Percentiles rank a stretch among this genome's conserved stretches.
These are phyloP conservation scores for Drosophila kuntzei DNA, from an alignment of 2,888 invertebrate species.

Conservation along the genomic window DNA sequence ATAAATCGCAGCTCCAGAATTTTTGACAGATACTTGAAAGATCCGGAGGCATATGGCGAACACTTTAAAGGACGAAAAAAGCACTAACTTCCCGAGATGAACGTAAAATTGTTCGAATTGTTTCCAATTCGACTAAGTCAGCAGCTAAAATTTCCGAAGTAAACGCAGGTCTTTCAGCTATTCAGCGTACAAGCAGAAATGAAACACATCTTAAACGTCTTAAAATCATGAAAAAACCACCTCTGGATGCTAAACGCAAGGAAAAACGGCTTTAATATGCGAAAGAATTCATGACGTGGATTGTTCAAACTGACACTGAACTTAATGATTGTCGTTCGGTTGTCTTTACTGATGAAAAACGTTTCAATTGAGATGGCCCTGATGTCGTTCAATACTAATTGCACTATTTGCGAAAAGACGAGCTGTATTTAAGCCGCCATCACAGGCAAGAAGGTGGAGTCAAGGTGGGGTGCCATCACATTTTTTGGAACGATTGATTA, in stretches of 20 bases:
- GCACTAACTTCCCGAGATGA: conserved; percentile 3
- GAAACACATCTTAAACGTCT: conserved; percentile 12
- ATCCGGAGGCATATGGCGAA: conserved; percentile 29
- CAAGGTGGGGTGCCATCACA: neutral
- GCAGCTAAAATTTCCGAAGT: conserved; percentile 21
- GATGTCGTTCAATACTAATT: conserved; percentile 18
- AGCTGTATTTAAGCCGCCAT: conserved; percentile 26
- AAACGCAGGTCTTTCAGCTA: conserved; percentile 25
- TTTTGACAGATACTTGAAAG: conserved; percentile 33
- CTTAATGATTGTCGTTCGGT: conserved; percentile 19
- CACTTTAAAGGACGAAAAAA: conserved; percentile 18
- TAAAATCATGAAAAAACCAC: conserved; percentile 17
- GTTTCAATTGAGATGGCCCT: neutral
- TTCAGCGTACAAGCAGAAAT: conserved; percentile 26
- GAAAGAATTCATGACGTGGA: conserved; percentile 33
- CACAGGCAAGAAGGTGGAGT: conserved; percentile 12
- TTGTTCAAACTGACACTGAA: conserved; percentile 27
- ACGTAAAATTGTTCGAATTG: conserved; percentile 15
- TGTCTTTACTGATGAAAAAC: conserved; percentile 14
- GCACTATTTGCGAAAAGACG: conserved; percentile 18
- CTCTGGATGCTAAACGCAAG: conserved; percentile 15
- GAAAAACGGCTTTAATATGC: conserved; percentile 25
- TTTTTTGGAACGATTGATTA: neutral
- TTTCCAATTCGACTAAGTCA: conserved; percentile 24
- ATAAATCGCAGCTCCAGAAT: conserved; percentile 24